These are phyloP conservation scores for Tanytarsus gracilentus DNA, from an alignment of 2,888 invertebrate genomes.

Conservation along the genomic window DNA sequence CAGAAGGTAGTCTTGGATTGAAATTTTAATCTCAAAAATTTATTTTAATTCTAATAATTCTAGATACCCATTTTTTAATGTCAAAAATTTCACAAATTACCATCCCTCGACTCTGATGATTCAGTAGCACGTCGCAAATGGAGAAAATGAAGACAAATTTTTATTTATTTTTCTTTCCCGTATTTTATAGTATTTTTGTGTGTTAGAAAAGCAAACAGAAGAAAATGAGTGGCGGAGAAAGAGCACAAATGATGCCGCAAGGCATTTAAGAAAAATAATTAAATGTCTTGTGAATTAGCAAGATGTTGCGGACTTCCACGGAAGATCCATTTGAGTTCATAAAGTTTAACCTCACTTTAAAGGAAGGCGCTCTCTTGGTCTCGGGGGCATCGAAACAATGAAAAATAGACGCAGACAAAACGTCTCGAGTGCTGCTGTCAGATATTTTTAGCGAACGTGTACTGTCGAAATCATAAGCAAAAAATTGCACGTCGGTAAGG, in stretches of 20 bases:
- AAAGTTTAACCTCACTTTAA: constrained; percentile 5
- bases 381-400: neutral
- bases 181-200: neutral
- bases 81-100: no score
- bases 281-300: neutral
- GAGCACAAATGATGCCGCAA: no score
- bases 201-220: neutral
- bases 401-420: constrained; percentile 24
- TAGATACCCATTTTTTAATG: no score
- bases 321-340: neutral
- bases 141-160: neutral
- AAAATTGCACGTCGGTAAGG: neutral
- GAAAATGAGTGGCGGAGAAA: neutral
- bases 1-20: no score
- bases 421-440: constrained; percentile 16
- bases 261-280: neutral
- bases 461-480: neutral
- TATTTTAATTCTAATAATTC: no score
- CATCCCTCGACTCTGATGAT: no score
- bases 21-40: no score
- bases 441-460: neutral
- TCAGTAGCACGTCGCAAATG: no score
- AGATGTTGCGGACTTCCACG: neutral
- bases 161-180: neutral
- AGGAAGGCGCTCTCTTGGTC: neutral